Evolutionary conservation across 1,140 invertebrate genomes (phyloP).

Genomic region (Phymastichus coffea): DNA sequence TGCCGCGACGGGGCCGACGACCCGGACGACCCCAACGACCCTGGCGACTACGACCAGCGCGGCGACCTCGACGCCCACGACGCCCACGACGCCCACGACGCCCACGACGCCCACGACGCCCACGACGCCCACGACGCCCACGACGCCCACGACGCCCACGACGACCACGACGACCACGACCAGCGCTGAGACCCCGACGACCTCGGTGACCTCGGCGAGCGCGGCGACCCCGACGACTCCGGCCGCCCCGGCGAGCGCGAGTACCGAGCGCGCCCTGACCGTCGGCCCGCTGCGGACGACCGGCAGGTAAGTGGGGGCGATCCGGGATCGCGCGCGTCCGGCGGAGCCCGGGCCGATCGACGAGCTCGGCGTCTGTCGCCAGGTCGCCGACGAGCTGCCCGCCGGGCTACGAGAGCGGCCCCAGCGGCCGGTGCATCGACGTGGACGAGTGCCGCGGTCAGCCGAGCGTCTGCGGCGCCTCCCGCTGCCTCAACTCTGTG

Average conservation of each 20-base stretch:
- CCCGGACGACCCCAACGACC: neutral
- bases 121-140: too few relatives aligned
- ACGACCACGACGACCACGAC: slow-evolving; percentile 20
- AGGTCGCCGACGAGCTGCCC: slow-evolving; percentile 34
- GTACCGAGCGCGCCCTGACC: neutral
- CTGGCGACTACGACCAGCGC: slow-evolving; percentile 2
- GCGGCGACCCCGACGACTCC: neutral
- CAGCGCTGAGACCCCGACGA: neutral
- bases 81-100: too few relatives aligned
- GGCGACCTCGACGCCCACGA: neutral
- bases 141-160: too few relatives aligned
- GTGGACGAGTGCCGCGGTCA: slow-evolving; percentile 58
- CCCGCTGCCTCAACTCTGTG: slow-evolving; percentile 59
- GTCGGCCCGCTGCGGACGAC: too few relatives aligned
- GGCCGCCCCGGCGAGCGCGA: slow-evolving; percentile 12
- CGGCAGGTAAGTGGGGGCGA: neutral
- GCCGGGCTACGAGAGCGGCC: slow-evolving; percentile 39
- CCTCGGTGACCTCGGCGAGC: neutral
- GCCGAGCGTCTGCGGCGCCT: slow-evolving; percentile 39
- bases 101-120: too few relatives aligned
- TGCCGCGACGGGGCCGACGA: too few relatives aligned
- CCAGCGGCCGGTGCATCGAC: slow-evolving; percentile 51
- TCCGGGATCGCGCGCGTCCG: too few relatives aligned
- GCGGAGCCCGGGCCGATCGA: too few relatives aligned
- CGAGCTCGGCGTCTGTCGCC: too few relatives aligned